phyloP scores from a whole-genome alignment of 2,113 vertebrate genomes.

The Arenaria interpres region DNA sequence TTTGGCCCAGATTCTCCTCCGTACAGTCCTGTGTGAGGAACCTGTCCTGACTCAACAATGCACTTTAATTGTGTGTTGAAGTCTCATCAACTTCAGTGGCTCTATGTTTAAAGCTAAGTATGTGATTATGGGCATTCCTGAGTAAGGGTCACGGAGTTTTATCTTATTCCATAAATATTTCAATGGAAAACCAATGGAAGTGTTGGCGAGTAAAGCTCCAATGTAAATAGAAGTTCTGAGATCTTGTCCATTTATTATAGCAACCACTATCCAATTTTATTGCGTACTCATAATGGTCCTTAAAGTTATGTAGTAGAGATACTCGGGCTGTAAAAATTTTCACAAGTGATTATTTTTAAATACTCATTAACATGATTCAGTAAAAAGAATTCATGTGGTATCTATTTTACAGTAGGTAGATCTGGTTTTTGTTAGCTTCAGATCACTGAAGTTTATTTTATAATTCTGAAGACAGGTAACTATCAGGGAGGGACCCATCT shows the following conservation, averaged over 20 bases:
- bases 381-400: not conserved
- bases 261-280: not conserved
- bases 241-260: not conserved
- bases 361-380: not conserved
- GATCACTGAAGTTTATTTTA: not conserved
- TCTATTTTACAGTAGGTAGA: not conserved
- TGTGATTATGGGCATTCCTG: not conserved
- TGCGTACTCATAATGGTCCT: not conserved
- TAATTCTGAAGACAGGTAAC: not conserved
- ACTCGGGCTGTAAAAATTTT: not conserved
- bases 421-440: not conserved
- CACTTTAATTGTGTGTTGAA: not conserved
- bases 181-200: not conserved
- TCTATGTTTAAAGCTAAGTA: not conserved
- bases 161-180: conserved; percentile 1
- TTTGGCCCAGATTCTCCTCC: not conserved
- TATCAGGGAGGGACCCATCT: not conserved
- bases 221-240: not conserved
- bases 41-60: not conserved
- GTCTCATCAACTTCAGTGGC: not conserved
- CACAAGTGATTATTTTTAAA: not conserved
- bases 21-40: not conserved
- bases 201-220: not conserved
- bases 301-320: not conserved
- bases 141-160: not conserved